Conservation (phyloP, 2,113 vertebrate species). For the Elaphurus davidianus region DNA sequence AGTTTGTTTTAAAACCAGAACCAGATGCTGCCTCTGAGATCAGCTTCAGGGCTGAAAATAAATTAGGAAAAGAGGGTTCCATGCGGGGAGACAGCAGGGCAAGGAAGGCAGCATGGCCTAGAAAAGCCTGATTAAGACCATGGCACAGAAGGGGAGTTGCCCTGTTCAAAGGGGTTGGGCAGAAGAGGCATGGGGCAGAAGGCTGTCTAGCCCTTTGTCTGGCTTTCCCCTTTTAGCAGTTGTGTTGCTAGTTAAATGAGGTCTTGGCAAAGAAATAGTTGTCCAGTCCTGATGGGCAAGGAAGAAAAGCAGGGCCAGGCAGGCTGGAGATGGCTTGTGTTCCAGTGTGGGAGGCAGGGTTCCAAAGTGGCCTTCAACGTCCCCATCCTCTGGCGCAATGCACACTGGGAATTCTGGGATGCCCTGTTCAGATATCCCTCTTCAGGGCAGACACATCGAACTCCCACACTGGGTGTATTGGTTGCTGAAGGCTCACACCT, state of each 20-base stretch:
- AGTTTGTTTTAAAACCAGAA: slow-evolving; percentile 54
- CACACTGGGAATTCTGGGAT: not conserved
- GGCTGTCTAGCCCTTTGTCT: not conserved
- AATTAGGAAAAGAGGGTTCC: slow-evolving; percentile 58
- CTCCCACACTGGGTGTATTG: not conserved
- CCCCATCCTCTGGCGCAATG: not conserved
- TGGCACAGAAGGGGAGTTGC: not conserved
- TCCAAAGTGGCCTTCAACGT: not conserved
- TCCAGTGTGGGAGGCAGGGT: not conserved
- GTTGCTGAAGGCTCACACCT: not conserved
- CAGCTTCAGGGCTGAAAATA: slow-evolving; percentile 67
- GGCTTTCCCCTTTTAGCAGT: not conserved
- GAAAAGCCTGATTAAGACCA: not conserved
- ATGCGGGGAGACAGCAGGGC: not conserved
- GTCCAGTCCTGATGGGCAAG: not conserved
- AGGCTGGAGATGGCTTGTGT: not conserved
- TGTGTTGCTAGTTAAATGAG: not conserved
- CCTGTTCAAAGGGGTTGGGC: not conserved
- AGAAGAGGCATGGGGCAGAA: not conserved
- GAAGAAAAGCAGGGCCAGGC: not conserved
- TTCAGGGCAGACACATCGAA: not conserved
- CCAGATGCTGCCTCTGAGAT: slow-evolving; percentile 69
- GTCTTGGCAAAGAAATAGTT: not conserved
- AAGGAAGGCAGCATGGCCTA: slow-evolving; percentile 10
- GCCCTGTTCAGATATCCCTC: not conserved